A percentile compares a stretch with the other conserved stretches of the same genome.
Conservation (phyloP, 2,113 vertebrate species). For the Carassius gibelio region DNA sequence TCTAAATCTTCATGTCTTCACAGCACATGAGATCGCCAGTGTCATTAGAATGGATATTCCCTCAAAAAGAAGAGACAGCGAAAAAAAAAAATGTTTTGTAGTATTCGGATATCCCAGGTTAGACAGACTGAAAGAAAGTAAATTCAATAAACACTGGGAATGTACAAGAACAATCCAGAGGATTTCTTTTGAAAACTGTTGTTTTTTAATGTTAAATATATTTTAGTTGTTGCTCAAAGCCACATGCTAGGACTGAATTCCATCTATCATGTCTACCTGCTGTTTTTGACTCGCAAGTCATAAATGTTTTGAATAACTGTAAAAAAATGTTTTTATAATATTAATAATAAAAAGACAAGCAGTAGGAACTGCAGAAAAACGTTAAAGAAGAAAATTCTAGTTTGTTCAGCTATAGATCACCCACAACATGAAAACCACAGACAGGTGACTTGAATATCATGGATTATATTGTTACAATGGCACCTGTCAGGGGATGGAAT, state of each 20-base stretch:
- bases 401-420: background rate
- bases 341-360: no score
- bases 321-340: background rate
- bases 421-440: background rate
- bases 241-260: background rate
- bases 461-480: background rate
- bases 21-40: background rate
- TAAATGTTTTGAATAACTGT: background rate
- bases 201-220: background rate
- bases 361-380: background rate
- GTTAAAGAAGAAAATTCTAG: background rate
- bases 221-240: background rate
- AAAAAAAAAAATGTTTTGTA: slow-evolving; percentile 7
- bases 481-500: background rate
- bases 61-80: background rate
- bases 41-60: slow-evolving; percentile 25
- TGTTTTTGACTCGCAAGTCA: background rate
- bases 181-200: background rate
- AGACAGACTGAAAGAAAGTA: slow-evolving; percentile 8
- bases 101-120: slow-evolving; percentile 28
- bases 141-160: slow-evolving; percentile 11
- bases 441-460: background rate
- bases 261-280: background rate
- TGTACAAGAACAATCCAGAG: slow-evolving; percentile 23
- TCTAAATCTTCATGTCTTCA: background rate